These are phyloP conservation scores for Seriola aureovittata DNA, from an alignment of 2,113 vertebrate species.

Conservation along the genomic window DNA sequence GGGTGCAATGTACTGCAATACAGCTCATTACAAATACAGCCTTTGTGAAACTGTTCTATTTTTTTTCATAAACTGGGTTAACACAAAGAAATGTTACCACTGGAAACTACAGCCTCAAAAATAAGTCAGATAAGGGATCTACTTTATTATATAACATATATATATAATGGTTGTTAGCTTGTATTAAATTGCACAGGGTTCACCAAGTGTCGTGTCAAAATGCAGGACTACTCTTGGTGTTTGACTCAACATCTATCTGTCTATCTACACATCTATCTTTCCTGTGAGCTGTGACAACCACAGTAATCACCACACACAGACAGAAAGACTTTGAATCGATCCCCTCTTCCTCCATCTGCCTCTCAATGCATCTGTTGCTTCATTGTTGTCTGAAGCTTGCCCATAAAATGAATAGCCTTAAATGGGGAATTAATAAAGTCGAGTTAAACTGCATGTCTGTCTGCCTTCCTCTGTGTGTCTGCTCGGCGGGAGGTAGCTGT, in stretches of 20 bases:
- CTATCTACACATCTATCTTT: not conserved
- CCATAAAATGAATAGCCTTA: conserved; percentile 22
- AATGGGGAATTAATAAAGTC: conserved; percentile 23
- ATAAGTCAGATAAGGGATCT: no score
- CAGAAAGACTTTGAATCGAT: not conserved
- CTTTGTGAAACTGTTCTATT: no score
- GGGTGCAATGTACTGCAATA: no score
- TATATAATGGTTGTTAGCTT: not conserved
- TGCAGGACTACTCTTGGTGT: not conserved
- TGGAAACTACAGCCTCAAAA: no score
- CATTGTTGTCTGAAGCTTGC: conserved; percentile 44
- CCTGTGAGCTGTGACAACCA: not conserved
- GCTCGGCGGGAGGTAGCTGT: conserved; percentile 32
- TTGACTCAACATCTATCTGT: not conserved
- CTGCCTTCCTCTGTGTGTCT: conserved; percentile 19
- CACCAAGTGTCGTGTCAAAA: not conserved
- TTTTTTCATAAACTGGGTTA: no score
- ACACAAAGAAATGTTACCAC: no score
- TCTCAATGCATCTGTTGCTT: conserved; percentile 6
- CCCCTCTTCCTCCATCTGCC: not conserved
- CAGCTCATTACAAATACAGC: no score
- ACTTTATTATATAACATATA: not conserved
- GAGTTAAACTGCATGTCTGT: conserved; percentile 14
- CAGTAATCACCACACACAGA: conserved; percentile 4
- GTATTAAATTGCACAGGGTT: not conserved